Base-by-base conservation (phyloP, 2,113 vertebrate species). In the Dicentrarchus labrax region DNA sequence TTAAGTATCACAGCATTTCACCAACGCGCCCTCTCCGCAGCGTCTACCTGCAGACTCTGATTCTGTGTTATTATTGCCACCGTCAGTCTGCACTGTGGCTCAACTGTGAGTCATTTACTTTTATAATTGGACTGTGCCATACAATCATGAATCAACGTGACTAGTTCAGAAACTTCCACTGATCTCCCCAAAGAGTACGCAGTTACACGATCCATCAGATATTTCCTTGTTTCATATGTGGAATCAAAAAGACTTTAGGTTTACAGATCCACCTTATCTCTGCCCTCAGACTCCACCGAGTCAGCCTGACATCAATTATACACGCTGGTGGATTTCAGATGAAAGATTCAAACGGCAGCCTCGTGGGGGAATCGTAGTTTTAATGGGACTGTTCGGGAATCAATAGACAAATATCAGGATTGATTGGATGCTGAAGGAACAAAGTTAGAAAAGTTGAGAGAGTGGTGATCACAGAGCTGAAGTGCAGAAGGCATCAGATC, bases 251-350 rank as follows among this genome's bases (percentile, higher is more conserved):
- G 22, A 8, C 60, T 30, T 48, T 16, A n/a, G 16, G 43, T 43
- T 67, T 22, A 39, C 15, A 30, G 38, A 72, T 56, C 39, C 24
- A 30, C 30, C 43, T 56, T 22, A 65, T 47, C 36, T 17, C 3
- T 48, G 16, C 22, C 48, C 48, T 36, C 15, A 53, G 47, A 68
- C 45, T 54, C 22, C 38, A 21, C 50, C 24, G 21, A 57, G 17
- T 19, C 45, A 6, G 16, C 13, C 13, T 15, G 7, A 77, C 41
- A 50, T 39, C 38, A 54, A 21, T 47, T 61, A 66, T 22, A 47
- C 41, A 67, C 73, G 19, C 19, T 5, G 41, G 8, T 11, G 30
- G 43, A 57, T 77, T 81, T 65, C 12, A 74, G 54, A 76, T 68
- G 38, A 60, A 54, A 21, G 17, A 11, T 21, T 66, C 45, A 56